phyloP scores from a whole-genome alignment of 2,888 invertebrate genomes.

The Psylliodes chrysocephalus region DNA sequence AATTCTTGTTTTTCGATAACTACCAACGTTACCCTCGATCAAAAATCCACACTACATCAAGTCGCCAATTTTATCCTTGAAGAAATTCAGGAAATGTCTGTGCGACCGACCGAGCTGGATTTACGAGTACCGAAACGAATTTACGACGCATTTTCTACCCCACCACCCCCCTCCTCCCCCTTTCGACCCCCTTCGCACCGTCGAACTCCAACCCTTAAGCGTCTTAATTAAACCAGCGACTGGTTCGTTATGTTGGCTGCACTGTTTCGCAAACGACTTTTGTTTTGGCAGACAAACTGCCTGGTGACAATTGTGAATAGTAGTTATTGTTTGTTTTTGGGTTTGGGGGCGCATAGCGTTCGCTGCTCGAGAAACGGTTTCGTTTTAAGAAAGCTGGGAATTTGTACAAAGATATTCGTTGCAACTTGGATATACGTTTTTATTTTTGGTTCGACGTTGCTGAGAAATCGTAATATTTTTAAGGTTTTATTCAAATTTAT shows the following conservation, averaged over 20 bases:
- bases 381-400: no score
- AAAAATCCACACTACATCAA: not conserved
- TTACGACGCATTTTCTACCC: slow-evolving; percentile 26
- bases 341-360: not conserved
- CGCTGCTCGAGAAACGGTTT: no score
- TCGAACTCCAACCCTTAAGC: not conserved
- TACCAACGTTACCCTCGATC: not conserved
- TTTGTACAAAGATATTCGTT: no score
- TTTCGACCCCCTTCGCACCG: not conserved
- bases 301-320: slow-evolving; percentile 31
- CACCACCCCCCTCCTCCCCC: not conserved
- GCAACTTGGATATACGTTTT: no score
- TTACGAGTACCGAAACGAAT: slow-evolving; percentile 32
- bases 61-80: not conserved
- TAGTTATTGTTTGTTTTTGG: slow-evolving; percentile 22
- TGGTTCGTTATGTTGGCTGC: slow-evolving; percentile 36
- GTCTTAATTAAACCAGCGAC: slow-evolving; percentile 37
- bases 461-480: no score
- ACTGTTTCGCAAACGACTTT: slow-evolving; percentile 31
- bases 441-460: no score
- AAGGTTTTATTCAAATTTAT: no score
- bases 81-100: slow-evolving; percentile 28
- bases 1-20: no score
- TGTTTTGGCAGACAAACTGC: slow-evolving; percentile 27
- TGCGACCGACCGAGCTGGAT: slow-evolving; percentile 31